Percentiles rank a stretch among this genome's conserved stretches.
Evolutionary conservation across 2,888 invertebrate genomes (phyloP).

Genomic region (Branchellion lobata): DNA sequence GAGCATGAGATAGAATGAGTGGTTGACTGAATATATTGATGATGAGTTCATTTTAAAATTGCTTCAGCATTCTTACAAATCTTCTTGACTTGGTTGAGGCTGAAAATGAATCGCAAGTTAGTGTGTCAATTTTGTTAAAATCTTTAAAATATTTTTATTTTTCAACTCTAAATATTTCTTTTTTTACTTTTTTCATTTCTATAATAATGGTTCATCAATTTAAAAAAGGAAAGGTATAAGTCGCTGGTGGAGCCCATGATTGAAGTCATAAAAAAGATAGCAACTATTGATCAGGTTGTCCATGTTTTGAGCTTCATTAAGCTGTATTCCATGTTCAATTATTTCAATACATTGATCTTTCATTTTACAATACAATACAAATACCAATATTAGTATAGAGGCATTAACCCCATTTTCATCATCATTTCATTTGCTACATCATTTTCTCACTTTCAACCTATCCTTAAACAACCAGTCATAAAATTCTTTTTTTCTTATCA

Average conservation of each 20-base stretch:
- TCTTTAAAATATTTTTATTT: not conserved
- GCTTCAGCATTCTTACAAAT: slow-evolving; percentile 22
- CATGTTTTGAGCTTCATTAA: too few relatives aligned
- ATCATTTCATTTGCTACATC: too few relatives aligned
- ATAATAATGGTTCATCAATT: not conserved
- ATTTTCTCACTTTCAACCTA: too few relatives aligned
- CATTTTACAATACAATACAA: too few relatives aligned
- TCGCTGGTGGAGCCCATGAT: slow-evolving; percentile 69
- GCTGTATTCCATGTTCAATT: too few relatives aligned
- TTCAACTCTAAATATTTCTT: slow-evolving; percentile 27
- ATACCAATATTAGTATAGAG: too few relatives aligned
- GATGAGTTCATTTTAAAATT: not conserved
- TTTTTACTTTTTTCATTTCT: slow-evolving; percentile 32
- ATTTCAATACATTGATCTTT: too few relatives aligned
- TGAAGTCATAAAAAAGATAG: slow-evolving; percentile 68
- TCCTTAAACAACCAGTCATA: too few relatives aligned
- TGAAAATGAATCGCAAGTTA: not conserved
- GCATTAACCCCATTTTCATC: too few relatives aligned
- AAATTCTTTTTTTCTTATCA: too few relatives aligned
- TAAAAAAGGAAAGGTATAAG: slow-evolving; percentile 48
- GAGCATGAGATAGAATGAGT: not conserved
- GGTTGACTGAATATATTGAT: not conserved
- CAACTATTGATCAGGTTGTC: slow-evolving; percentile 61
- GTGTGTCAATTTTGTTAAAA: not conserved
- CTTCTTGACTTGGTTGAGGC: slow-evolving; percentile 26